Conservation (phyloP, 1,140 invertebrate genomes). For the Bombus polaris region DNA sequence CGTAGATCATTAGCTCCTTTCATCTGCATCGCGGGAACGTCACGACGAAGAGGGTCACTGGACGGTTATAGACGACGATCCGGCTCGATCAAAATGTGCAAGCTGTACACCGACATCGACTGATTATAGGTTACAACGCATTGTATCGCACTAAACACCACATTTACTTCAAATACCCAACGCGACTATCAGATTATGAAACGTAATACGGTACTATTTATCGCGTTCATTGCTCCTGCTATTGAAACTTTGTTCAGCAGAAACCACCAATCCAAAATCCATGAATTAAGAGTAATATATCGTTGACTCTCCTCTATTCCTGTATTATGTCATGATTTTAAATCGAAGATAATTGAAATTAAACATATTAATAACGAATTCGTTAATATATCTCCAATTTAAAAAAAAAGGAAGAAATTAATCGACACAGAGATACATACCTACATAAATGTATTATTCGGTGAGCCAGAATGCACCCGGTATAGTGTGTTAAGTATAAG, state of each 20-base stretch:
- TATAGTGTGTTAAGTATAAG: too few relatives aligned
- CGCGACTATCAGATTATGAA: background rate
- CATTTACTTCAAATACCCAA: background rate
- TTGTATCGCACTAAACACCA: constrained; percentile 35
- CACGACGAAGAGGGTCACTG: constrained; percentile 36
- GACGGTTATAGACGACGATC: constrained; percentile 40
- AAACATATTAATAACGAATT: too few relatives aligned
- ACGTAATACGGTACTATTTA: background rate
- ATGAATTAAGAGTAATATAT: background rate
- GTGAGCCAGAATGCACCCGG: too few relatives aligned
- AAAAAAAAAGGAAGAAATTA: background rate
- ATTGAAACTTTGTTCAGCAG: background rate
- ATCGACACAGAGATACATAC: background rate
- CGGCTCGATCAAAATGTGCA: constrained; percentile 60
- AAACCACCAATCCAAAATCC: background rate
- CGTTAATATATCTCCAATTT: too few relatives aligned
- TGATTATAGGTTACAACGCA: constrained; percentile 41
- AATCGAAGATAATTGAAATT: too few relatives aligned
- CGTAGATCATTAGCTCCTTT: constrained; percentile 70
- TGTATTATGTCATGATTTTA: too few relatives aligned
- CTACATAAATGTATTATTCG: background rate
- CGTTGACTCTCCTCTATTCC: background rate
- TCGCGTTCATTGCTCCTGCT: background rate
- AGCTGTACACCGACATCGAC: constrained; percentile 40
- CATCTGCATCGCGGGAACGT: constrained; percentile 50